Evolutionary conservation across 1,140 invertebrate genomes (phyloP), one percentile per base, ranked within the genome.

Genomic region (Batillaria attramentaria): DNA sequence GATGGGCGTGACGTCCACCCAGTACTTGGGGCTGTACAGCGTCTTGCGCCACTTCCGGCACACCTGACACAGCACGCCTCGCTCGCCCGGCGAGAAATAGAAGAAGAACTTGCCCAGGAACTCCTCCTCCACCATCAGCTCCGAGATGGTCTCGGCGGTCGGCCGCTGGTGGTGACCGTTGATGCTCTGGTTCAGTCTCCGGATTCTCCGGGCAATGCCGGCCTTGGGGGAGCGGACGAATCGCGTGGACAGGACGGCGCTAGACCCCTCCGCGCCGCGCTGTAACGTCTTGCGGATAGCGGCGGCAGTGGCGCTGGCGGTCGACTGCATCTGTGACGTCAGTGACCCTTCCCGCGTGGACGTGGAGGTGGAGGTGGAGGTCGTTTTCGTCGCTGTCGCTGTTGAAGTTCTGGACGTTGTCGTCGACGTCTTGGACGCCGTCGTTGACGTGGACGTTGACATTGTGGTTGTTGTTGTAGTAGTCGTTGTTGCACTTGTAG

Each of bases 41-140:
- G 97, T 92, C 85, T 97, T 95, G 77, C 96, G 93, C 97, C 97
- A 98, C 88, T 94, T 93, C 79, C 93, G 93, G 91, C 96, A 97
- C 46, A 95, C 94, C 84, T 91, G 90, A 28, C 96, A 95, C 81
- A 98, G 92, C 8, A 93, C 91, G 60, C 95, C 93, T 79, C 96
- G 92, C 83, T 98, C 97, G 62, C 92, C 93, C 0, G 95, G 92
- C 60, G 93, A 94, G 88, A 98, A 97, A 87, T 97, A 97, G 24
- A 94, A 92, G 91, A 98, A 97, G 91, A 98, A 96, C 80, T 93
- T 93, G 35, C 93, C 93, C 16, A 98, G 93, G 90, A 98, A 98
- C 79, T 94, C 92, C 79, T 97, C 96, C 86, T 98, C 96, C 81
- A 94, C 91, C 85, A 96, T 93, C 79, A 97, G 91, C 84, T 96